Conservation (phyloP, 2,113 vertebrate genomes). For the Pluvialis apricaria region DNA sequence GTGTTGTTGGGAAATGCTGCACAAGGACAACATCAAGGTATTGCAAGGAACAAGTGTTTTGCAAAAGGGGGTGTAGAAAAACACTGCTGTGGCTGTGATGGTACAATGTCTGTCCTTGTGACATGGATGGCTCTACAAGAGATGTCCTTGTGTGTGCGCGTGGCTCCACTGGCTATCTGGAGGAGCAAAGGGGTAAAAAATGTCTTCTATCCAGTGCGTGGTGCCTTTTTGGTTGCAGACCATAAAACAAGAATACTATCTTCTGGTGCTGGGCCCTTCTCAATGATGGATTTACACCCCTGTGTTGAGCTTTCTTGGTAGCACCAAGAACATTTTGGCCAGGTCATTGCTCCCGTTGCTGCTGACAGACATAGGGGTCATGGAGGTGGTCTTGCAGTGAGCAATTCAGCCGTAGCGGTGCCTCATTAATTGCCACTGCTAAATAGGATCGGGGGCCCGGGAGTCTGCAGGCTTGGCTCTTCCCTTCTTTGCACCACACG, state of each 20-base stretch:
- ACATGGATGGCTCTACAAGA: background rate
- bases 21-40: background rate
- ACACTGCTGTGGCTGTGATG: background rate
- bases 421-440: background rate
- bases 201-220: background rate
- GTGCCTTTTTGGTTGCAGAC: background rate
- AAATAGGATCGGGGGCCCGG: background rate
- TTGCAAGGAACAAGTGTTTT: background rate
- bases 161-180: background rate
- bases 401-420: background rate
- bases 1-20: background rate
- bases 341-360: background rate
- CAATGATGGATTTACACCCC: background rate
- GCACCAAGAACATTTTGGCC: background rate
- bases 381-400: background rate
- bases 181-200: background rate
- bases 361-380: background rate
- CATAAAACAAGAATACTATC: background rate
- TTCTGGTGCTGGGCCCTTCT: background rate
- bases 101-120: background rate
- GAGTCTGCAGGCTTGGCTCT: background rate
- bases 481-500: background rate
- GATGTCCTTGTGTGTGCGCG: rapidly evolving
- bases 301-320: background rate
- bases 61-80: background rate